A percentile compares a stretch with the other conserved stretches of the same genome.
phyloP scores from a whole-genome alignment of 2,797 vertebrate genomes.

The Myotis daubentonii region DNA sequence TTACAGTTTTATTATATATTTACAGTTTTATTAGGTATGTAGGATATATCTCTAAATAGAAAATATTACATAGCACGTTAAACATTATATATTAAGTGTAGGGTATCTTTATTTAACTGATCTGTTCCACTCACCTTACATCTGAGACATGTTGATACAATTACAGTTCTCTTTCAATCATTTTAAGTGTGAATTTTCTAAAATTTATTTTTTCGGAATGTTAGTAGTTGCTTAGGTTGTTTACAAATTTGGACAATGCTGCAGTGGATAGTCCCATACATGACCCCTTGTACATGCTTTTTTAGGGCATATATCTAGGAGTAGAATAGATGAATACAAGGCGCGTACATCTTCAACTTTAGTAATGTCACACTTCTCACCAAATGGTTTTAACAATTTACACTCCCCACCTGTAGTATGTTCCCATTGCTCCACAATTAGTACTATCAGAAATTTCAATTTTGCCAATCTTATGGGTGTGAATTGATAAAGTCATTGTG shows the following conservation, averaged over 20 bases:
- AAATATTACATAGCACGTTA: not conserved
- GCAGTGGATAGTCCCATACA: not conserved
- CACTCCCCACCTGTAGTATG: not conserved
- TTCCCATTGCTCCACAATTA: not conserved
- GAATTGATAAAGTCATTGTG: not conserved
- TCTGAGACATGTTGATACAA: not conserved
- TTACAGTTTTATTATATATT: not conserved
- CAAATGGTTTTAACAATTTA: not conserved
- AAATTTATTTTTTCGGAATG: not conserved
- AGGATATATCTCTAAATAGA: not conserved
- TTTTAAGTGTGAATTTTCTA: not conserved
- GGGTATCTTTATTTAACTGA: not conserved
- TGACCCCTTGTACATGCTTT: not conserved
- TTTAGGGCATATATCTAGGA: not conserved
- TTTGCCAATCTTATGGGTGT: not conserved
- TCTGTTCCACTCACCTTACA: slow-evolving; percentile 3
- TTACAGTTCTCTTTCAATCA: not conserved
- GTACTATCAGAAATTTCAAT: not conserved
- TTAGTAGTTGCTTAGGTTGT: not conserved
- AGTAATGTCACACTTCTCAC: not conserved
- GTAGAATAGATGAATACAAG: not conserved
- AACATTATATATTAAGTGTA: not conserved
- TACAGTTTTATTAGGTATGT: not conserved
- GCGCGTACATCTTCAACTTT: not conserved
- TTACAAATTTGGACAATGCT: slow-evolving; percentile 11